Conservation (phyloP, 2,888 invertebrate genomes). For the Lagria hirta region DNA sequence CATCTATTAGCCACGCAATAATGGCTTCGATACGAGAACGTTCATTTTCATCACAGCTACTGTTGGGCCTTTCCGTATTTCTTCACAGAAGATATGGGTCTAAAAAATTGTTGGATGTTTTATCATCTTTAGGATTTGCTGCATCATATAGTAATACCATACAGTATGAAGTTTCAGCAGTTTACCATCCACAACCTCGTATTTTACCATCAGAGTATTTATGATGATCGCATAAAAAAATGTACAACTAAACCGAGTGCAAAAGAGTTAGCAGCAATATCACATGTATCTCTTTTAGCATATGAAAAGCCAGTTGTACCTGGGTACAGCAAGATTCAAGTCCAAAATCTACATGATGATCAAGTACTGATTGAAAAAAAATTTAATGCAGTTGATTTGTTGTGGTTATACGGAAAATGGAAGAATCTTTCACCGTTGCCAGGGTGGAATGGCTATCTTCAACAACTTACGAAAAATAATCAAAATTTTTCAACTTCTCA, state of each 20-base stretch:
- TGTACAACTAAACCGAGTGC: slow-evolving; percentile 22
- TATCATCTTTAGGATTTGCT: too few relatives aligned
- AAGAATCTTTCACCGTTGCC: slow-evolving; percentile 18
- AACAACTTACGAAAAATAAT: slow-evolving; percentile 23
- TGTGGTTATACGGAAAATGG: slow-evolving; percentile 31
- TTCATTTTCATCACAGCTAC: slow-evolving; percentile 36
- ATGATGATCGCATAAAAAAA: slow-evolving; percentile 26
- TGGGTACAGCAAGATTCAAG: background rate
- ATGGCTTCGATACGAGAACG: slow-evolving; percentile 36
- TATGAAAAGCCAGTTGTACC: slow-evolving; percentile 30
- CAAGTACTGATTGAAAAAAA: background rate
- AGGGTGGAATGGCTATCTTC: slow-evolving; percentile 38
- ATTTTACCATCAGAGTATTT: too few relatives aligned
- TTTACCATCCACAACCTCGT: too few relatives aligned
- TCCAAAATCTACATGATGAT: background rate
- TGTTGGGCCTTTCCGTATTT: slow-evolving; percentile 51
- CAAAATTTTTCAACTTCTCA: slow-evolving; percentile 31
- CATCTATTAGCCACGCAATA: slow-evolving; percentile 32
- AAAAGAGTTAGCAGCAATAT: slow-evolving; percentile 29
- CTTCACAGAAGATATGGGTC: slow-evolving; percentile 33
- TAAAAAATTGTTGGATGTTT: slow-evolving; percentile 31
- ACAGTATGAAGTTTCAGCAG: slow-evolving; percentile 35
- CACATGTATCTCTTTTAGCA: slow-evolving; percentile 25
- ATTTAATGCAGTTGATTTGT: slow-evolving; percentile 18
- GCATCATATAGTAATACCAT: slow-evolving; percentile 35